Conservation (phyloP, 2,797 vertebrate species). For the Danio kyathit region DNA sequence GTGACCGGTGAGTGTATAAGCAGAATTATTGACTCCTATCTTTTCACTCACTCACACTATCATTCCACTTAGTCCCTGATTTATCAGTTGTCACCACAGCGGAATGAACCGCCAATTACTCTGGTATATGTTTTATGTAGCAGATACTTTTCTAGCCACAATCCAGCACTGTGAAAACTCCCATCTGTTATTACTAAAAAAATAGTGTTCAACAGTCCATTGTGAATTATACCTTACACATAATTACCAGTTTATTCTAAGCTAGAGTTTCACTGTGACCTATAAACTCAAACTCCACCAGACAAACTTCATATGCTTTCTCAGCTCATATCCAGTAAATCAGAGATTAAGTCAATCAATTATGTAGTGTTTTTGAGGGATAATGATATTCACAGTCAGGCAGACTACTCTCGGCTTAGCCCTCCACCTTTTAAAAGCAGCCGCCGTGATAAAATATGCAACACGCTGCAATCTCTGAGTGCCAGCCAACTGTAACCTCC, state of each 20-base stretch:
- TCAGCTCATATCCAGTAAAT: constrained; percentile 10
- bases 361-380: constrained; percentile 24
- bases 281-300: neutral
- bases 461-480: constrained; percentile 60
- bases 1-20: no score
- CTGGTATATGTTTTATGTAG: no score
- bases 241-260: neutral
- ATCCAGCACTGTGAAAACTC: no score
- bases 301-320: neutral
- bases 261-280: neutral
- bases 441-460: constrained; percentile 59
- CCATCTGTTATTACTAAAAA: no score
- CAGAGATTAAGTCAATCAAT: constrained; percentile 19
- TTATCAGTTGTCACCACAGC: no score
- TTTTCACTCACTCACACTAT: no score
- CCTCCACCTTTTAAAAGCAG: constrained; percentile 31
- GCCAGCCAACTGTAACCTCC: constrained; percentile 66
- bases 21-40: no score
- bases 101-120: no score
- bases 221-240: no score
- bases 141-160: no score
- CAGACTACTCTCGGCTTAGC: constrained; percentile 20
- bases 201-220: no score
- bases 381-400: constrained; percentile 35
- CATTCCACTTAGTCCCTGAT: no score